Conservation (phyloP, 2,113 vertebrate genomes). For the Podocnemis expansa region DNA sequence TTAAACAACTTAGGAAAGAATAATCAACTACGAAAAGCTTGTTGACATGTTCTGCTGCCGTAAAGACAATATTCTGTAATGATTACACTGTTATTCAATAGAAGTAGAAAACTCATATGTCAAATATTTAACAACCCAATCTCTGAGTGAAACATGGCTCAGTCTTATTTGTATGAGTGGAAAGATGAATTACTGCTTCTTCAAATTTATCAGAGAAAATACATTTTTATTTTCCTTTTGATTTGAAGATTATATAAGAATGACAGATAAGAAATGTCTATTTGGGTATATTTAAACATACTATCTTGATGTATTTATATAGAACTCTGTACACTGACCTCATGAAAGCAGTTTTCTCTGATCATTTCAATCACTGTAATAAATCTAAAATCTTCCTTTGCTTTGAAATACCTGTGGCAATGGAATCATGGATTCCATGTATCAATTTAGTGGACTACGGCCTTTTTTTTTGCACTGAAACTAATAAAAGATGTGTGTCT, state of each 20-base stretch:
- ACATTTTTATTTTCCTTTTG: slow-evolving; percentile 19
- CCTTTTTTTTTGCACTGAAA: slow-evolving; percentile 9
- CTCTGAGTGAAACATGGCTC: neutral
- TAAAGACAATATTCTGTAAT: slow-evolving; percentile 38
- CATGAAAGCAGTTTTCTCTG: slow-evolving; percentile 44
- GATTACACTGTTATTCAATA: neutral
- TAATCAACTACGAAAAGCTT: slow-evolving; percentile 31
- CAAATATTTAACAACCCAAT: slow-evolving; percentile 45
- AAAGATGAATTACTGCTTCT: slow-evolving; percentile 1
- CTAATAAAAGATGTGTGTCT: neutral
- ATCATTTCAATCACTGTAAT: slow-evolving; percentile 48
- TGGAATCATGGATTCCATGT: neutral
- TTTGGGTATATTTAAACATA: slow-evolving; percentile 41
- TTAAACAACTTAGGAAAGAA: slow-evolving; percentile 29
- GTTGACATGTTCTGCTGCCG: neutral
- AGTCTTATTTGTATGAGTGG: neutral
- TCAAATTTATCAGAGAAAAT: slow-evolving; percentile 10
- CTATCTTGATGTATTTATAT: slow-evolving; percentile 34
- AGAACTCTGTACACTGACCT: slow-evolving; percentile 43
- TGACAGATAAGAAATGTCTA: slow-evolving; percentile 24
- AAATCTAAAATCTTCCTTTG: slow-evolving; percentile 45
- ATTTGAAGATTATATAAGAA: slow-evolving; percentile 1
- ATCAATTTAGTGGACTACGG: neutral
- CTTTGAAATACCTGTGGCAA: slow-evolving; percentile 51
- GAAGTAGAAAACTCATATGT: slow-evolving; percentile 14